Evolutionary conservation across 2,888 invertebrate genomes (phyloP).

Genomic region (Archaeoteleia sp.): DNA sequence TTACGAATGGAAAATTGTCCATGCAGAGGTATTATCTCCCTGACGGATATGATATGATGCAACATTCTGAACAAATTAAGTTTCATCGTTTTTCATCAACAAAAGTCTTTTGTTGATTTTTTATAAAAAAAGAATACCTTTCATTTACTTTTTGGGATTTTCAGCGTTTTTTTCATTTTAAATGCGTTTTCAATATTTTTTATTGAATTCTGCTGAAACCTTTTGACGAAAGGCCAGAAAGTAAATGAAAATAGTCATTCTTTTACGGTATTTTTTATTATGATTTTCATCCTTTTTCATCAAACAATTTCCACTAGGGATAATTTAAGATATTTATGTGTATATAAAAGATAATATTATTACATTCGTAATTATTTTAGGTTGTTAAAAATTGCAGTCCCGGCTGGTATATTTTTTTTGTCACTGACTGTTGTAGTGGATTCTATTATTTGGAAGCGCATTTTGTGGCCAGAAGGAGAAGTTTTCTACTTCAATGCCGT

Average conservation of each 20-base stretch:
- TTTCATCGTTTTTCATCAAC: too few relatives aligned
- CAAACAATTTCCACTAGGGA: too few relatives aligned
- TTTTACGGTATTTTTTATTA: too few relatives aligned
- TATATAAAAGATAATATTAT: too few relatives aligned
- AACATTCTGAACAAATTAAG: too few relatives aligned
- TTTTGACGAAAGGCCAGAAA: too few relatives aligned
- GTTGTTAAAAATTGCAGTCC: constrained; percentile 82
- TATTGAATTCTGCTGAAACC: too few relatives aligned
- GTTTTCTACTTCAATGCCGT: constrained; percentile 97
- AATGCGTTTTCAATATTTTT: not conserved
- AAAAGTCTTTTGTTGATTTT: not conserved
- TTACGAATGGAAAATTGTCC: constrained; percentile 83
- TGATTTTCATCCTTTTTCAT: too few relatives aligned
- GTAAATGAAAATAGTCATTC: too few relatives aligned
- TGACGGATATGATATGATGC: too few relatives aligned
- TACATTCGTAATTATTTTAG: constrained; percentile 76
- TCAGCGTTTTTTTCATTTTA: too few relatives aligned
- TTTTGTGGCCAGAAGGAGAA: constrained; percentile 98
- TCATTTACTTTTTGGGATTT: constrained; percentile 4
- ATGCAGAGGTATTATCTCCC: constrained; percentile 80
- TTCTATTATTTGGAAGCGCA: constrained; percentile 93
- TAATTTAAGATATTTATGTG: too few relatives aligned
- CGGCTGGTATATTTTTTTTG: constrained; percentile 82
- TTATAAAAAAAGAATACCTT: not conserved
- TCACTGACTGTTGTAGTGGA: constrained; percentile 87